phyloP scores from a whole-genome alignment of 2,797 vertebrate species.

The Cuculus canorus region DNA sequence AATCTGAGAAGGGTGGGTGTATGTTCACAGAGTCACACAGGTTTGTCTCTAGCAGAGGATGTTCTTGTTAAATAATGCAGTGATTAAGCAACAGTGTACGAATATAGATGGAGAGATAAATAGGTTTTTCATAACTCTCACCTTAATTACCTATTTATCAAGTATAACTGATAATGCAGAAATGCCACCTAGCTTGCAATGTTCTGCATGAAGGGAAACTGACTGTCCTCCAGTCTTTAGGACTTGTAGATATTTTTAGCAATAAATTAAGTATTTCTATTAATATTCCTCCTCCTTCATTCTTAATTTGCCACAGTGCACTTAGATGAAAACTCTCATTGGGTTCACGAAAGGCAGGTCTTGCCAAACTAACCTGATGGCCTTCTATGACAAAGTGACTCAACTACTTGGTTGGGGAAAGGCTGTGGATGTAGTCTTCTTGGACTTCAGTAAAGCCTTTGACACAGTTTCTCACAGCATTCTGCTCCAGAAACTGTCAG shows the following conservation, averaged over 20 bases:
- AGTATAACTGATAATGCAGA: neutral
- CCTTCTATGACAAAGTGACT: no score
- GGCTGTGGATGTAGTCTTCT: no score
- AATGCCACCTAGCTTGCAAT: neutral
- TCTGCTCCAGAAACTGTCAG: no score
- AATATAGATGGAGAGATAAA: constrained; percentile 4
- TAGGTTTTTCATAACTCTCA: neutral
- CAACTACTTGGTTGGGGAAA: no score
- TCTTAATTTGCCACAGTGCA: neutral
- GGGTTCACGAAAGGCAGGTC: no score
- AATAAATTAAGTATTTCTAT: neutral
- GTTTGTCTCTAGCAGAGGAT: neutral
- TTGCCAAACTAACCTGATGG: no score
- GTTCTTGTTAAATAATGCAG: constrained; percentile 8
- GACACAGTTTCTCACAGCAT: no score
- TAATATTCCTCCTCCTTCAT: neutral
- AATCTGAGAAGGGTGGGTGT: neutral
- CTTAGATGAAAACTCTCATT: neutral
- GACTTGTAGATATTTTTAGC: neutral
- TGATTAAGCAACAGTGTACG: neutral
- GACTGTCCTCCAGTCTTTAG: neutral
- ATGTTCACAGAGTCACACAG: neutral
- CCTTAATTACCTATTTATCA: neutral
- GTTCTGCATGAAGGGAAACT: neutral
- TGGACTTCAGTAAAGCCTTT: no score